Conservation (phyloP, 2,113 vertebrate genomes). For the Apaloderma vittatum region DNA sequence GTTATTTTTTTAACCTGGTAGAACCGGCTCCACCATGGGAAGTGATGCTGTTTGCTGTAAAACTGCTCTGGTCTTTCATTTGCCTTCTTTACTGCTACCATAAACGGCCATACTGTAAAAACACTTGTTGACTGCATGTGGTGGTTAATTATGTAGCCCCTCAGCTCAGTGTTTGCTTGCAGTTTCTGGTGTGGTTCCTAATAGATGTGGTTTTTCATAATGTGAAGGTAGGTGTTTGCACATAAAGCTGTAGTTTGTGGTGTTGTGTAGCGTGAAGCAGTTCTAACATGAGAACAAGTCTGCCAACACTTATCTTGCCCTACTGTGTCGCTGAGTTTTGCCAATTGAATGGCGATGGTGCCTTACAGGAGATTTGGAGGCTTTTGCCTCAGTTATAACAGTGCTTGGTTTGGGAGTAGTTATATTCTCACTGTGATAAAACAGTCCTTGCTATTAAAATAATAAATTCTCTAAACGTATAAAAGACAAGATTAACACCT, state of each 20-base stretch:
- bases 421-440: neutral
- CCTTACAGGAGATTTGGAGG: neutral
- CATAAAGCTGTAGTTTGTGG: conserved; percentile 38
- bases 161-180: conserved; percentile 67
- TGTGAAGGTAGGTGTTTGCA: conserved; percentile 36
- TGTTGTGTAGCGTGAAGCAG: neutral
- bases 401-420: neutral
- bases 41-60: neutral
- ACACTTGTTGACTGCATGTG: neutral
- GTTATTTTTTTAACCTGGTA: neutral
- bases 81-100: conserved; percentile 15
- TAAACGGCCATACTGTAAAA: conserved; percentile 46
- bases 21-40: neutral
- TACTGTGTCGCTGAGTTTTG: neutral
- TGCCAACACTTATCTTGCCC: neutral
- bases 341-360: neutral
- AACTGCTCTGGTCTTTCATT: neutral
- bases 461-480: neutral
- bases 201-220: conserved; percentile 75
- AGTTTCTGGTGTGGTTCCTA: conserved; percentile 69
- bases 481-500: neutral
- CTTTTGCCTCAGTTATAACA: neutral
- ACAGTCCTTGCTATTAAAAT: neutral
- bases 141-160: neutral
- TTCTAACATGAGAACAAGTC: neutral